Conservation (phyloP, 2,888 invertebrate species). For the Ectobius pallidus region DNA sequence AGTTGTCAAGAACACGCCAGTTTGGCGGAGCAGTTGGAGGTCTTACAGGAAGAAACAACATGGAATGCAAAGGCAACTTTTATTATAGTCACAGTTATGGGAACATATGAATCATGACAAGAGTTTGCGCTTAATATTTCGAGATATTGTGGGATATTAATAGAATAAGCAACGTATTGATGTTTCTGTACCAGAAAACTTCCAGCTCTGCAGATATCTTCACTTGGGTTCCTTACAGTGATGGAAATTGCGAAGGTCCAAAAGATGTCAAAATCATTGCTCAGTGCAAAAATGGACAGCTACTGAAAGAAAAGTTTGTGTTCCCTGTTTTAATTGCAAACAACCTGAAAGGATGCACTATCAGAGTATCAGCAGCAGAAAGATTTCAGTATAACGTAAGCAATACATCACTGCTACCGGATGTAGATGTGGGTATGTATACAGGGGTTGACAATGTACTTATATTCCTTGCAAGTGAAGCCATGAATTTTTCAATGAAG, state of each 20-base stretch:
- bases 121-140: too few species aligned
- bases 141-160: too few species aligned
- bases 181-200: too few species aligned
- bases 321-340: neutral
- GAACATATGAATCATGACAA: too few species aligned
- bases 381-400: neutral
- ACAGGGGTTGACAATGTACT: neutral
- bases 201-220: too few species aligned
- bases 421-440: neutral
- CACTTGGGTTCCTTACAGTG: neutral
- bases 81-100: too few species aligned
- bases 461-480: neutral
- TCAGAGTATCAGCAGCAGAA: neutral
- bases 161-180: too few species aligned
- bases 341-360: neutral
- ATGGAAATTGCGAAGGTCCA: neutral
- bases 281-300: neutral
- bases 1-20: too few species aligned
- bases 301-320: neutral
- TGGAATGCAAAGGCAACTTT: too few species aligned
- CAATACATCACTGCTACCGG: neutral
- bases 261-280: neutral
- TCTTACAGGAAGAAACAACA: too few species aligned
- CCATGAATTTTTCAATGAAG: neutral
- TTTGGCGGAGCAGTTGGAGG: too few species aligned